Base-by-base conservation (phyloP, 2,113 vertebrate genomes). In the Scomber scombrus region DNA sequence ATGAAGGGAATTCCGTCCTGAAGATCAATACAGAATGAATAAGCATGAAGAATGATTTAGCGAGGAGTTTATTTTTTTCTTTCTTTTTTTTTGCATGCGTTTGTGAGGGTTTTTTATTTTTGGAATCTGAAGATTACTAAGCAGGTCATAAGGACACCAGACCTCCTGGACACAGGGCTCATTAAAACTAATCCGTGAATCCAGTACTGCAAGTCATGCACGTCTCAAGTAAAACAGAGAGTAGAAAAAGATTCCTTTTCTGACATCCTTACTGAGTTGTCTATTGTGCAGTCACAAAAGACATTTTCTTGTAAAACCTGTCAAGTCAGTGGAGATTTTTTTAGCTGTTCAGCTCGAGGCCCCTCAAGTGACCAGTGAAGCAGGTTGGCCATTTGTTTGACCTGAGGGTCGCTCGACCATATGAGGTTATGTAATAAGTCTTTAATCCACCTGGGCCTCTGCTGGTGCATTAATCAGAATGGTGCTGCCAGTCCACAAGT, bases 381-480 rank as follows among this genome's bases (percentile, higher is more conserved):
- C 80, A 47, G 50, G 19, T 29, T 80, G 54, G 50, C 60, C 69
- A 21, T 82, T 55, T 78, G 50, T 81, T 67, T 62, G 69, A 78
- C n/a, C 46, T 5, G 23, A 26, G 43, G 40, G 45, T 69, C 29
- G 46, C 47, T 84, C 23, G 19, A 75, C 61, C 63, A 78, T 49
- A 66, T 50, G 73, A 87, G 79, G 88, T 91, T 92, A 75, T 79
- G 73, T 81, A 91, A 93, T 71, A 75, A 74, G 81, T 31, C 63
- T 72, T 67, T 88, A 87, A 90, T 78, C 83, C 79, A 66, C 46
- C 46, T 10, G 5, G 68, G 72, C 65, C 62, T 84, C 47, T 52
- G 69, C 67, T 69, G 70, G 75, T 23, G 31, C 72, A 67, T 78
- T 82, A 83, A 89, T 84, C 79, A 76, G 64, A 78, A 75, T 31